Percentiles rank a stretch among this genome's conserved stretches.
These are phyloP conservation scores for Heliconius hewitsoni DNA, from an alignment of 1,140 invertebrate genomes.

Conservation along the genomic window DNA sequence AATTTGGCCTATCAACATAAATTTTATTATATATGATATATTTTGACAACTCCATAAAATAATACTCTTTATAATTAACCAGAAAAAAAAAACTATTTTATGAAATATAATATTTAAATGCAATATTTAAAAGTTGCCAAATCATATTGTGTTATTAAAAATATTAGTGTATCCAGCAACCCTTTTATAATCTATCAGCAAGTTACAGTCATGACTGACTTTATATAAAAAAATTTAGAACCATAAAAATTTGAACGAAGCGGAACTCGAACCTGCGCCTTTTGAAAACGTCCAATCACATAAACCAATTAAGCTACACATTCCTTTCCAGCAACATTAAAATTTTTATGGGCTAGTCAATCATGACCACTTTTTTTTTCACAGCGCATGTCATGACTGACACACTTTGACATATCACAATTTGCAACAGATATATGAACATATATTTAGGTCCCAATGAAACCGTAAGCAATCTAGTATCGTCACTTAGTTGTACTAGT, in stretches of 20 bases:
- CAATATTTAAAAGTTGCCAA: constrained; percentile 1
- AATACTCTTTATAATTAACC: not conserved
- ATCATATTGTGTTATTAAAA: not conserved
- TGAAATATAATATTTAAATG: constrained; percentile 8
- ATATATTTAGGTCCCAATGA: not conserved
- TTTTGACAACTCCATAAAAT: not conserved
- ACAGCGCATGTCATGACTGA: constrained; percentile 7
- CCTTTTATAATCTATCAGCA: not conserved
- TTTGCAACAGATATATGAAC: not conserved
- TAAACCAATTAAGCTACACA: too few relatives aligned
- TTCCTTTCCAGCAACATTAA: too few relatives aligned
- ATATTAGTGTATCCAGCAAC: constrained; percentile 2
- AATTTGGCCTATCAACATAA: constrained; percentile 9
- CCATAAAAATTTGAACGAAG: too few relatives aligned
- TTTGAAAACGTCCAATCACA: too few relatives aligned
- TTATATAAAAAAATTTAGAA: not conserved
- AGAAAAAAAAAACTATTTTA: not conserved
- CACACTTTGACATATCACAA: not conserved
- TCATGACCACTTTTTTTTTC: not conserved
- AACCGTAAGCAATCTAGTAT: not conserved
- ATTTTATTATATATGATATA: not conserved
- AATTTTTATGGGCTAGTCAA: not conserved
- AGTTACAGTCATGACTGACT: constrained; percentile 1
- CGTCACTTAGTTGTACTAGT: not conserved
- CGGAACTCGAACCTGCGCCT: too few relatives aligned